Base-by-base conservation (phyloP, 2,797 vertebrate genomes). In the Pseudochirops corinnae region DNA sequence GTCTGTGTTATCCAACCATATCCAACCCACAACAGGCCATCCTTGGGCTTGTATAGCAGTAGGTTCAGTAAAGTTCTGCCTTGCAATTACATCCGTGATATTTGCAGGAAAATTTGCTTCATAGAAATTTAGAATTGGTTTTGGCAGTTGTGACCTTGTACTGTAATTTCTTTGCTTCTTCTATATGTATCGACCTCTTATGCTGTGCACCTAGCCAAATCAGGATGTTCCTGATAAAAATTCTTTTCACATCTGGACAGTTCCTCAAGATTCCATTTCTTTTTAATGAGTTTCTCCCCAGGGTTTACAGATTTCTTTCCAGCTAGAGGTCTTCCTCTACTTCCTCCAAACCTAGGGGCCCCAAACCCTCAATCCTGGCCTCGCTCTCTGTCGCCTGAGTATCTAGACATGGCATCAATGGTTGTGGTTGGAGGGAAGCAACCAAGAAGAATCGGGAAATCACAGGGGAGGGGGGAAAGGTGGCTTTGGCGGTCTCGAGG, bases 161-260 rank as follows among this genome's bases (percentile, higher is more conserved):
- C 99, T 0, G 99, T 99, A 33, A 99, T 99, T 98, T 99, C 99
- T 99, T 99, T 99, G 98, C 97, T 99, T 98, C 99, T 99, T 97
- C 99, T 98, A 97, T 99, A 99, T 93, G 99, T 99, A 91, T 99
- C 99, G 96, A 99, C 98, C 97, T 99, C 99, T 99, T 99, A 99
- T 98, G 97, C 98, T 96, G 99, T 98, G 98, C 99, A 99, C 55
- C 99, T 99, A 3, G 99, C 99, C 92, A 99, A 98, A 98, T 99
- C 99, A 33, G 99, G 99, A 91, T 99, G 99, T 96, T 99, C 99
- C 97, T 99, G 99, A 97, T 99, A 99, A 97, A 99, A 99, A 98
- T 99, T 99, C 98, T 99, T 99, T 96, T 99, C 99, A 98, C 99
- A 99, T 98, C 99, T 99, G 31, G 99, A 99, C 96, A 99, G 99